Evolutionary conservation across 2,888 invertebrate genomes (phyloP).

Genomic region (Trachelus troglodyta): DNA sequence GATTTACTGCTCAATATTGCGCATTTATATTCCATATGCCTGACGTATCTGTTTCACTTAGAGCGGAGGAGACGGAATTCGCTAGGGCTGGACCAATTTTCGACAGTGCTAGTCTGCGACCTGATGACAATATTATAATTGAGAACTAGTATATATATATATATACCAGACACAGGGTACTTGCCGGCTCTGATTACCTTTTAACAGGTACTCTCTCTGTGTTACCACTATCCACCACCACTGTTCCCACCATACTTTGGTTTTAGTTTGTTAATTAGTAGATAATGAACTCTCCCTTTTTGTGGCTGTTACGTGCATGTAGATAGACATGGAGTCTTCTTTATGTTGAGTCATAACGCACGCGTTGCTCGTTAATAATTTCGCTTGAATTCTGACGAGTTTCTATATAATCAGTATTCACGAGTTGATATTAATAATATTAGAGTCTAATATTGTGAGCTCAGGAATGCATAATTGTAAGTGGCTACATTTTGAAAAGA

Average conservation of each 20-base stretch:
- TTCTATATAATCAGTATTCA: not conserved
- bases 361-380: not conserved
- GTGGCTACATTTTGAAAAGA: constrained; percentile 34
- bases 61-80: constrained; percentile 15
- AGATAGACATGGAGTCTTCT: not conserved
- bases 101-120: not conserved
- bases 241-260: not conserved
- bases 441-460: not conserved
- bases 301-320: not conserved
- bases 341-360: not conserved
- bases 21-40: constrained; percentile 61
- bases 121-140: not conserved
- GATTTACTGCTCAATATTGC: constrained; percentile 63
- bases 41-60: constrained; percentile 63
- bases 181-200: constrained; percentile 20
- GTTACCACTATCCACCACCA: not conserved
- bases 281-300: not conserved
- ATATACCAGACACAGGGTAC: constrained; percentile 11
- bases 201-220: not conserved
- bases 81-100: not conserved
- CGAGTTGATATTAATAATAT: not conserved
- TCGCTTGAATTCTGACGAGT: not conserved
- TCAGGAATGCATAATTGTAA: not conserved
- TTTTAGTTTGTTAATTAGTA: not conserved
- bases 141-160: not conserved